These are phyloP conservation scores for Ctena decussata DNA, from an alignment of 2,888 invertebrate species.

Conservation along the genomic window DNA sequence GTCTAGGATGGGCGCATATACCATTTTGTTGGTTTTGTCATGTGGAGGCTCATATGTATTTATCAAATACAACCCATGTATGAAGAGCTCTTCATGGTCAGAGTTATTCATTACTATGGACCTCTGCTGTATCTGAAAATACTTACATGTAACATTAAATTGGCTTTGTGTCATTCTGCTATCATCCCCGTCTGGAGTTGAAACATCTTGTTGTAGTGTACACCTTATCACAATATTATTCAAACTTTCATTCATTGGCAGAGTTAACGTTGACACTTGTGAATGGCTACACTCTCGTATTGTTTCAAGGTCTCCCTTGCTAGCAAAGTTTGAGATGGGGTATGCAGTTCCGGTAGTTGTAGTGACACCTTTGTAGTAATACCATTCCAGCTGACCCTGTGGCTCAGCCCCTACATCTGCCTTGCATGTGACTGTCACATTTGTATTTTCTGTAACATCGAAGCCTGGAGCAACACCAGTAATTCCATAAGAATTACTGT, in stretches of 20 bases:
- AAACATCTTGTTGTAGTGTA: constrained; percentile 39
- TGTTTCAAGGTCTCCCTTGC: background rate
- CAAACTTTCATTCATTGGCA: constrained; percentile 29
- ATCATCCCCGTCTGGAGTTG: background rate
- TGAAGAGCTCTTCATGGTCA: no score
- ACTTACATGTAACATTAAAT: constrained; percentile 39
- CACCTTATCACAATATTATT: constrained; percentile 45
- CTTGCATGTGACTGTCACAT: constrained; percentile 41
- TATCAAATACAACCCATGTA: no score
- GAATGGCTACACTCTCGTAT: constrained; percentile 23
- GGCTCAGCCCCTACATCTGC: constrained; percentile 49
- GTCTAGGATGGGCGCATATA: no score
- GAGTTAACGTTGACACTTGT: constrained; percentile 23
- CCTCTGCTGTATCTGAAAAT: background rate
- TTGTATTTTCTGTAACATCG: constrained; percentile 37
- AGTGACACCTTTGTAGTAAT: constrained; percentile 24
- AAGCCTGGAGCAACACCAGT: background rate
- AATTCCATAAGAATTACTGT: background rate
- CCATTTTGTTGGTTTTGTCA: no score
- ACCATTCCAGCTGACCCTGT: constrained; percentile 39
- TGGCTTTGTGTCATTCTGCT: constrained; percentile 11
- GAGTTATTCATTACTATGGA: no score
- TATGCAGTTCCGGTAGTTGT: background rate
- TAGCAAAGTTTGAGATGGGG: constrained; percentile 2
- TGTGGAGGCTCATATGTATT: no score